Base-by-base conservation (phyloP, 2,113 vertebrate genomes). In the Anarhynchus alexandrinus region DNA sequence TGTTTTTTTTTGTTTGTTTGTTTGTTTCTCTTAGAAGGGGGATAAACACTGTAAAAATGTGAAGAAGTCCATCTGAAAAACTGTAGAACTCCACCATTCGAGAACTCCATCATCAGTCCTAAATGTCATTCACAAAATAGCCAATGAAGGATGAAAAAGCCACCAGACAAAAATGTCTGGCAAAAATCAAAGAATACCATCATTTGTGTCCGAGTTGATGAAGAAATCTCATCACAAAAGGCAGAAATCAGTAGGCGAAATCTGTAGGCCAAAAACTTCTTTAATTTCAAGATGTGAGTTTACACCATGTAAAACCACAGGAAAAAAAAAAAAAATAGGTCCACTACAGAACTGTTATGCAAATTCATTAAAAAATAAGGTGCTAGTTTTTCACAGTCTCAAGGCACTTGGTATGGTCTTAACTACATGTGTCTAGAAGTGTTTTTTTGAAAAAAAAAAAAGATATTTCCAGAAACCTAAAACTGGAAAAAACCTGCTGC, bases 321-420 rank as follows among this genome's bases (percentile, higher is more conserved):
- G 8, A 19, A 45, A 45, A 45, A 45, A 45, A 45, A 45, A 9
- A 72, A 83, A 72, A 42, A 12, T 26, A 25, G 6, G 18, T n/a
- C 5, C 10, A 22, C 11, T 29, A 15, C 11, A 65, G 5, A 30
- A 20, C 3, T 19, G 4, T 32, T 47, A 43, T 5, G 11, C 7
- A 71, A 64, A 58, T 18, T 58, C 51, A 57, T 43, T 38, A 5
- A 32, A 51, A 72, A 58, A 2, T 26, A 51, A 82, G 1, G 1
- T 58, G 3, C 0, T 55, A 42, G 2, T 16, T 80, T 76, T 72
- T 72, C 23, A 34, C 5, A 40, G 10, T 42, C 5, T 69, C 21
- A 51, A 45, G 51, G 1, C 21, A 29, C 5, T 42, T 38, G 0
- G 1, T 45, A 8, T 30, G 4, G 6, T 49, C 29, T 52, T 66